Conservation (phyloP, 2,888 invertebrate genomes). For the Geotrupes spiniger region DNA sequence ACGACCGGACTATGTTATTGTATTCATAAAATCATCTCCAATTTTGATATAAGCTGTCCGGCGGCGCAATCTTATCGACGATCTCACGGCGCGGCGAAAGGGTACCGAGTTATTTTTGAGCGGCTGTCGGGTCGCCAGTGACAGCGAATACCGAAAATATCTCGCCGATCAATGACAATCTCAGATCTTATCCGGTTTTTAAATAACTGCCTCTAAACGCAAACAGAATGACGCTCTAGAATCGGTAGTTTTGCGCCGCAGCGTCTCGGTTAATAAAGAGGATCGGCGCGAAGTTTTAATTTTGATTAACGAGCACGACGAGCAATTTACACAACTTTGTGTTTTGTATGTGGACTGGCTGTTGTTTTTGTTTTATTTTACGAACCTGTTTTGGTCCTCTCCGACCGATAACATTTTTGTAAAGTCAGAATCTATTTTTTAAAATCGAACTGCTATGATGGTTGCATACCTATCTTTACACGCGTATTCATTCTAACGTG, state of each 20-base stretch:
- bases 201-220: slow-evolving; percentile 23
- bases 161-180: slow-evolving; percentile 44
- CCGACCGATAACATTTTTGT: too few relatives aligned
- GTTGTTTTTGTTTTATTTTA: too few relatives aligned
- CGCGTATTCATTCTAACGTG: too few relatives aligned
- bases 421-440: too few relatives aligned
- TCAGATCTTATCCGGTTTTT: slow-evolving; percentile 31
- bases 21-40: slow-evolving; percentile 11
- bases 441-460: too few relatives aligned
- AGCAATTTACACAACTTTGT: too few relatives aligned
- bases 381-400: too few relatives aligned
- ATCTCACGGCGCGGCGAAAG: slow-evolving; percentile 27
- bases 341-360: too few relatives aligned
- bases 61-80: slow-evolving; percentile 20
- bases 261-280: slow-evolving; percentile 1
- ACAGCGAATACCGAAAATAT: slow-evolving; percentile 47
- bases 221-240: slow-evolving; percentile 25
- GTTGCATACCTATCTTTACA: too few relatives aligned
- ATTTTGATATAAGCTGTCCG: slow-evolving; percentile 20
- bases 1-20: too few relatives aligned
- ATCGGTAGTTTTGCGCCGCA: slow-evolving; percentile 8
- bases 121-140: slow-evolving; percentile 36
- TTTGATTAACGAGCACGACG: too few relatives aligned
- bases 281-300: too few relatives aligned
- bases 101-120: slow-evolving; percentile 32